A percentile compares a stretch with the other conserved stretches of the same genome.
Conservation (phyloP, 2,888 invertebrate species). For the Sicus ferrugineus region DNA sequence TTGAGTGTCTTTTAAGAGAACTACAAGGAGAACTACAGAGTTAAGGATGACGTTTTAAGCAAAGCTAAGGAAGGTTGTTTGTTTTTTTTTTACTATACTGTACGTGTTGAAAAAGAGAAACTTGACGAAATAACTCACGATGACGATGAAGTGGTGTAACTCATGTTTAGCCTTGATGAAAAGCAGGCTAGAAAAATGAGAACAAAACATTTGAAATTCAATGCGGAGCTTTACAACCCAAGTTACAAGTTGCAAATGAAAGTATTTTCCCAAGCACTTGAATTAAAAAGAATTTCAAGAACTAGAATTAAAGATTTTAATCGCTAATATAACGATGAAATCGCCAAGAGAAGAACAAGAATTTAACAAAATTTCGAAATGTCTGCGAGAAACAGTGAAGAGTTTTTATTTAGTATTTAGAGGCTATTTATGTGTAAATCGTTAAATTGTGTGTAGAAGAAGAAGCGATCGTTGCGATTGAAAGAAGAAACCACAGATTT, state of each 20-base stretch:
- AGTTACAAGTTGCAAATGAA: slow-evolving; percentile 18
- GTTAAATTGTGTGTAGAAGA: slow-evolving; percentile 44
- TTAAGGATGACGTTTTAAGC: slow-evolving; percentile 1
- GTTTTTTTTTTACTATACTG: slow-evolving; percentile 40
- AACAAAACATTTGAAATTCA: no score
- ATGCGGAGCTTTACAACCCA: no score
- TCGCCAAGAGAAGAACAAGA: background rate
- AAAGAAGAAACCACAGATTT: background rate
- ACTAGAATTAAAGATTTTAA: slow-evolving; percentile 15
- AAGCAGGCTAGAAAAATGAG: no score
- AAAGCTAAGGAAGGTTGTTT: slow-evolving; percentile 20
- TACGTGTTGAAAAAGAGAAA: no score
- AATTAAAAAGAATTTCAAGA: slow-evolving; percentile 16
- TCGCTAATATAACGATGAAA: background rate
- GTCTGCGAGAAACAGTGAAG: slow-evolving; percentile 37
- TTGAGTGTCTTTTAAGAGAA: slow-evolving; percentile 41
- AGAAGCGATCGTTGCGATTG: no score
- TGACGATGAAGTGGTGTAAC: no score
- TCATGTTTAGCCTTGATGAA: no score
- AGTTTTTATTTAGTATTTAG: slow-evolving; percentile 59
- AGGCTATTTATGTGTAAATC: slow-evolving; percentile 59
- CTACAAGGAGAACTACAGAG: background rate
- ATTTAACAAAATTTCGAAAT: background rate
- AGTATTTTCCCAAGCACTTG: slow-evolving; percentile 24
- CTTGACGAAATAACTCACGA: no score